phyloP scores from a whole-genome alignment of 2,113 vertebrate genomes.

The human (Homo sapiens) region GRCh38 chr9:135230501-135231000 shows the following conservation, averaged over 20 bases:
- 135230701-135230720: rapidly evolving
- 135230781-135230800: rapidly evolving
- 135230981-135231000: not conserved
- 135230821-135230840: not conserved
- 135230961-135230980: not conserved
- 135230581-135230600: not conserved
- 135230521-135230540: rapidly evolving
- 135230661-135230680: rapidly evolving
- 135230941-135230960: too few relatives aligned
- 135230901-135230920: not conserved
- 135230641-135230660: rapidly evolving
- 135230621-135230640: not conserved
- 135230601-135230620: not conserved
- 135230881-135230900: not conserved
- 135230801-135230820: too few relatives aligned
- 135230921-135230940: not conserved
- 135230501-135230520: not conserved
- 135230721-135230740: rapidly evolving
- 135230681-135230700: too few relatives aligned
- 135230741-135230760: not conserved
- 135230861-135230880: too few relatives aligned
- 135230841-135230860: not conserved
- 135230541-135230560: not conserved
- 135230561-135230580: not conserved
- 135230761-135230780: not conserved